These are phyloP conservation scores for Babyrousa celebensis DNA, from an alignment of 2,797 vertebrate species.

Conservation along the genomic window DNA sequence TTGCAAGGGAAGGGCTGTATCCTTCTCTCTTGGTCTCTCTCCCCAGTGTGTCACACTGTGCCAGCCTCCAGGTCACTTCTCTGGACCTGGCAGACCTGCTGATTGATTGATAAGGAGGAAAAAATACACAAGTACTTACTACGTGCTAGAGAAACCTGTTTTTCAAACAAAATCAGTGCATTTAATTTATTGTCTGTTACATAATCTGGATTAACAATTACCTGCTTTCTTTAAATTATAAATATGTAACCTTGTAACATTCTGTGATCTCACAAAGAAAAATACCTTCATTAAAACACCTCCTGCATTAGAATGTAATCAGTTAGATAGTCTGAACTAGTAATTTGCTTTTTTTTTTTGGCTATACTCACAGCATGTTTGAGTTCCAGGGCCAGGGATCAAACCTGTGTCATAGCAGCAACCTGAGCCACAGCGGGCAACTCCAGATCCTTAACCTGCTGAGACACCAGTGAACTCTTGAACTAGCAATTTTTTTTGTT, in stretches of 20 bases:
- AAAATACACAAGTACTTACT: slow-evolving; percentile 2
- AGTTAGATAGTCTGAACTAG: background rate
- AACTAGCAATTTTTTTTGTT: background rate
- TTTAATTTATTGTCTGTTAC: background rate
- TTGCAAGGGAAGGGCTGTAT: background rate
- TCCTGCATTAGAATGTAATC: slow-evolving; percentile 1
- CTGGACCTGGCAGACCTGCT: slow-evolving; percentile 32
- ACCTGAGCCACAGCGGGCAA: no score
- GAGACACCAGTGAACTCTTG: no score
- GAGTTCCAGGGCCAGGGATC: no score
- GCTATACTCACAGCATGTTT: no score
- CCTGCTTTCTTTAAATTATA: background rate
- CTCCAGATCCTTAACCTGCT: no score
- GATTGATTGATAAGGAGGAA: slow-evolving; percentile 44
- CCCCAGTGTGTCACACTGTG: slow-evolving; percentile 2
- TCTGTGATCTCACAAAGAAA: background rate
- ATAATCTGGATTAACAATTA: background rate
- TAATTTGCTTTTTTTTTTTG: background rate
- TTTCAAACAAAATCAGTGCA: background rate
- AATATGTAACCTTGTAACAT: background rate
- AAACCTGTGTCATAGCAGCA: no score
- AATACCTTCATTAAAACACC: background rate
- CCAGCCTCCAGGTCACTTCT: background rate
- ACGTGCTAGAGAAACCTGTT: slow-evolving; percentile 34
- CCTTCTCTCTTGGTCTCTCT: background rate